These are phyloP conservation scores for Halcyon senegalensis DNA, from an alignment of 2,113 vertebrate species.

Conservation along the genomic window DNA sequence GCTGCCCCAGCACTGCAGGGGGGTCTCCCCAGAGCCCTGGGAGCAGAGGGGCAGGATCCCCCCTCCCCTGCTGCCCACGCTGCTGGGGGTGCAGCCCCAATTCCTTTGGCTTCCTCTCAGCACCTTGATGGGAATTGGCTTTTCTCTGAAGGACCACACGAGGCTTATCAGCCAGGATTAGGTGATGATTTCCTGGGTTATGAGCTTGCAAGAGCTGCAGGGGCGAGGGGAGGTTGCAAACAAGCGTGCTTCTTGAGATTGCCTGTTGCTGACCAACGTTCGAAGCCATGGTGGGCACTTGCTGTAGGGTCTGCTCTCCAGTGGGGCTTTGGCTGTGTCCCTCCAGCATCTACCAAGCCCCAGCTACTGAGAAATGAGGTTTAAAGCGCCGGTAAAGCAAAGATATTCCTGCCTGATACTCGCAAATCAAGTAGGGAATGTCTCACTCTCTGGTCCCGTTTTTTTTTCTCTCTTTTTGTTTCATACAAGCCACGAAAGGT, in stretches of 20 bases:
- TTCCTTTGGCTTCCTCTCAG: background rate
- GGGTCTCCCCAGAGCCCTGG: too few species aligned
- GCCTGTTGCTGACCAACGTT: background rate
- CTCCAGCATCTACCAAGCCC: background rate
- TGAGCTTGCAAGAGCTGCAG: background rate
- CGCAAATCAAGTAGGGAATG: fast-evolving
- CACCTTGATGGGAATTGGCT: background rate
- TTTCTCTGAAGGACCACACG: background rate
- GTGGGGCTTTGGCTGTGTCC: background rate
- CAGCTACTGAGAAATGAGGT: background rate
- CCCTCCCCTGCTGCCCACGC: too few species aligned
- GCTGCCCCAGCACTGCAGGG: too few species aligned
- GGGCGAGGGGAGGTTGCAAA: background rate
- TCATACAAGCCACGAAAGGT: too few species aligned
- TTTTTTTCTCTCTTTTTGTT: background rate
- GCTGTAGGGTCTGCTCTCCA: background rate
- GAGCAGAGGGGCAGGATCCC: too few species aligned
- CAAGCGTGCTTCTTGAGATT: background rate
- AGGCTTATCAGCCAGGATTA: background rate
- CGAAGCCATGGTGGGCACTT: fast-evolving
- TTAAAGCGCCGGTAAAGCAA: background rate
- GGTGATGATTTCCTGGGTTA: background rate
- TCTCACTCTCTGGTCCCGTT: background rate
- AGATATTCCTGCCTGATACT: background rate
- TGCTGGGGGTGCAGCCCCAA: background rate